Base-by-base conservation (phyloP, 2,113 vertebrate species). In the Rhinoptilus africanus region DNA sequence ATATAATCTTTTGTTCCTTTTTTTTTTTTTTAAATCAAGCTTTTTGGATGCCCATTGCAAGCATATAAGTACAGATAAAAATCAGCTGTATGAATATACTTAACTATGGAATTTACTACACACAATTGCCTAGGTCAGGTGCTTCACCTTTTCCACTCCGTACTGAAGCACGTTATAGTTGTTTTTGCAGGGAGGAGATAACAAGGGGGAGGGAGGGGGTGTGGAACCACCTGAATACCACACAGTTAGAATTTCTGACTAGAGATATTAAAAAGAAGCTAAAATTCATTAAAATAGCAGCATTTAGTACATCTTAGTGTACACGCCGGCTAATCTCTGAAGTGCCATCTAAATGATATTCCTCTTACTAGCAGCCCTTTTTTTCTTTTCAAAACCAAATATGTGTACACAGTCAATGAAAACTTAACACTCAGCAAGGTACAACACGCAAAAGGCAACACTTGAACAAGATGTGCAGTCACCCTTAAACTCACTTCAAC, bases 121-220 rank as follows among this genome's bases (percentile, higher is more conserved):
- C 57, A 56, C 14, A 74, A 37, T 1, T 47, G 39, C 14, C 22
- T 23, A 2, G 7, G 21, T 53, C 35, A 66, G 30, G 20, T 48
- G 34, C 18, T 92, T 73, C 47, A 37, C 63, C 21, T 69, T 66
- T 87, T n/a, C 47, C 19, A 24, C 19, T n/a, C 57, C 43, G 5
- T 24, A 21, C 26, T n/a, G 20, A 27, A 11, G 39, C 35, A 66
- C 4, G 1, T 13, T 14, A 43, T 10, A 8, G 34, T 24, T 62
- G 21, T 0, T 92, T 94, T 50, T 50, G 32, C 75, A 91, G 43
- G 14, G 4, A 41, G 14, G 23, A 56, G 27, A 53, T 22, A 60
- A 53, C 54, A 6, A 0, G 8, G 16, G 11, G n/a, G n/a, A n/a
- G n/a, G n/a, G 11, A 8, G 4, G 8, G 60, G 17, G 15, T 23